Base-by-base conservation (phyloP, 2,797 vertebrate genomes). In the Coracias cyanogaster region DNA sequence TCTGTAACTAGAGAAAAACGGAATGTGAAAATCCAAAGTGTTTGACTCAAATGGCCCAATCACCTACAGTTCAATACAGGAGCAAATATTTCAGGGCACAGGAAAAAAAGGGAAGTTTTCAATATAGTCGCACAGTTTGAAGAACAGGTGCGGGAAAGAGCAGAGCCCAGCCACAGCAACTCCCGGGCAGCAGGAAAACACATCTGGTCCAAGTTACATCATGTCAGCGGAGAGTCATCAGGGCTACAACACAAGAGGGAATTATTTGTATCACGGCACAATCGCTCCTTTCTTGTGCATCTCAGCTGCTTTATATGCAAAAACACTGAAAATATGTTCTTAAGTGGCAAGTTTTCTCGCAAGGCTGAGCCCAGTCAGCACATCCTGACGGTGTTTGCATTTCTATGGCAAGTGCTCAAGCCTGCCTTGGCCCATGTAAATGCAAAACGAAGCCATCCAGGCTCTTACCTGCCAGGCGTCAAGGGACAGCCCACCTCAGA, bases 111-210 rank as follows among this genome's bases (percentile, higher is more conserved):
- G 6, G 9, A 6, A 31, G 41, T 66, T 49, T 83, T 73, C 28
- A 43, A 7, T 37, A 5, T 7, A 24, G 26, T 57, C 1, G 41
- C 87, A 31, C 69, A n/a, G 82, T 29, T 39, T 80, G 91, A 74
- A 91, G 82, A 83, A 58, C 85, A 90, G 91, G 92, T 94, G 94
- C 66, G 39, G 2, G 80, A 48, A 83, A 72, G 33, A 86, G 46
- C 3, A 62, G 64, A 2, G 62, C 46, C n/a, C 41, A 45, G 61
- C 22, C 82, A 28, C 69, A 77, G 82, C 51, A 28, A 19, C 67
- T n/a, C 67, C 87, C 90, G 41, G 51, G 20, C 8, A 55, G 26
- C 16, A 78, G 88, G 54, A 82, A 58, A 92, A 64, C 64, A 83
- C 79, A 83, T 74, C 85, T 90, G 90, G 60, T 64, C 28, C 74